Percentiles rank a stretch among this genome's conserved stretches.
Conservation (phyloP, 2,888 invertebrate genomes). For the Drosophila algonquin region DNA sequence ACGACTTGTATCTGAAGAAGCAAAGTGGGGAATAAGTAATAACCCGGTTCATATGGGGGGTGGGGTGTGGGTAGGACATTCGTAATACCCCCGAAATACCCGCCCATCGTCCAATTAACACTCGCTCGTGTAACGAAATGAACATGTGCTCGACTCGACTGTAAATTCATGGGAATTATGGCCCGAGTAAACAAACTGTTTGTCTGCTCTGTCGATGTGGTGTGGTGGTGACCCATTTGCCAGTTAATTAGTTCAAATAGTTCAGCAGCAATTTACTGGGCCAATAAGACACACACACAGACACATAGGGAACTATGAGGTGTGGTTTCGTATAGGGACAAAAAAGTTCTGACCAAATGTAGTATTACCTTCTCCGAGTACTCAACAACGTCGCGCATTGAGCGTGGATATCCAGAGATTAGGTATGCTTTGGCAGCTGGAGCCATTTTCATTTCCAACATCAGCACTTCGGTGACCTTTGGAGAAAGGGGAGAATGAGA, state of each 20-base stretch:
- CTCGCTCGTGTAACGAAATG: conserved; percentile 14
- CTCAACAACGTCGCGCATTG: conserved; percentile 95
- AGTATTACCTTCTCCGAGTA: conserved; percentile 93
- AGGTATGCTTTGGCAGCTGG: conserved; percentile 94
- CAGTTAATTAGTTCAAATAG: conserved; percentile 72
- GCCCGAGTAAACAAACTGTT: conserved; percentile 53
- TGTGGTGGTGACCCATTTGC: conserved; percentile 47
- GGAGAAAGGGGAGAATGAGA: no score
- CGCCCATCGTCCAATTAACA: conserved; percentile 39
- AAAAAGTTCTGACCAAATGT: neutral
- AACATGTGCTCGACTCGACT: no score
- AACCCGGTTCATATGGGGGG: no score
- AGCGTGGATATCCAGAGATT: conserved; percentile 94
- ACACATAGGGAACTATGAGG: neutral
- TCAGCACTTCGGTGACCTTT: conserved; percentile 91
- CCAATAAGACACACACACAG: conserved; percentile 50
- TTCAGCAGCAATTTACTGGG: conserved; percentile 59
- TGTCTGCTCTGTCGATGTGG: neutral
- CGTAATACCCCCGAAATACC: no score
- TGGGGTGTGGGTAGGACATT: no score
- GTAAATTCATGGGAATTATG: conserved; percentile 60
- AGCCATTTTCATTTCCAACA: conserved; percentile 97
- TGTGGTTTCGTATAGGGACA: conserved; percentile 34
- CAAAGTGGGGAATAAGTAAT: neutral
- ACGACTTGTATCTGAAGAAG: conserved; percentile 91